phyloP scores from a whole-genome alignment of 92 coral and sea anemone species.

The Umimayanthus chanpuru region DNA sequence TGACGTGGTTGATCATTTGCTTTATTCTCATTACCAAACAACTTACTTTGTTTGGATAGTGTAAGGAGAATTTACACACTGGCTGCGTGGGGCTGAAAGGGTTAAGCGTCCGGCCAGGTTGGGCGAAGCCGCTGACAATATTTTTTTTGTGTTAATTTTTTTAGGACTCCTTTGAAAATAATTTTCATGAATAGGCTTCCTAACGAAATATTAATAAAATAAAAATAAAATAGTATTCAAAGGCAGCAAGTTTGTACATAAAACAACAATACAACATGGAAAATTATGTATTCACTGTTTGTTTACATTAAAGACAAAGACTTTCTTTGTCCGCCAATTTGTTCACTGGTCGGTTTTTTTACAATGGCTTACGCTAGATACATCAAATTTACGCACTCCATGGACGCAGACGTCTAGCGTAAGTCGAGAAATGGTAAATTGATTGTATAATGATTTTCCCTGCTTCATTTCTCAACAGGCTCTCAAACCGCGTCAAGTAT shows the following conservation, averaged over 20 bases:
- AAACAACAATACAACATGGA: not conserved
- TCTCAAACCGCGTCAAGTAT: constrained; percentile 14
- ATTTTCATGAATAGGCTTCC: too few relatives aligned
- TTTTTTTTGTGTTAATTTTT: too few relatives aligned
- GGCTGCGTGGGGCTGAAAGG: too few relatives aligned
- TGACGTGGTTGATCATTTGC: too few relatives aligned
- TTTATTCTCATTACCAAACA: too few relatives aligned
- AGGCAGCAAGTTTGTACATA: not conserved
- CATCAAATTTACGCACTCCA: not conserved
- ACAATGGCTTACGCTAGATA: not conserved
- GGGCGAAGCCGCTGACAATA: constrained; percentile 15
- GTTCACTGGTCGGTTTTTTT: not conserved
- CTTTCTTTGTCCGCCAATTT: not conserved
- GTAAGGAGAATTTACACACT: too few relatives aligned
- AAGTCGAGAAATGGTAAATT: constrained; percentile 11
- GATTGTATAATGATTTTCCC: constrained; percentile 11
- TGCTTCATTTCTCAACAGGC: constrained; percentile 39
- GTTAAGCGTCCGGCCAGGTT: not conserved
- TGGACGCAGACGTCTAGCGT: not conserved
- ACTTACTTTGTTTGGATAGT: too few relatives aligned
- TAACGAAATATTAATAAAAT: too few relatives aligned
- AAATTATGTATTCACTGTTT: constrained; percentile 1
- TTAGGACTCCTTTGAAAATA: too few relatives aligned
- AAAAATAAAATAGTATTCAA: too few relatives aligned
- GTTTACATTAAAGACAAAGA: not conserved